phyloP scores from a whole-genome alignment of 2,113 vertebrate genomes.

The Oophaga pumilio region DNA sequence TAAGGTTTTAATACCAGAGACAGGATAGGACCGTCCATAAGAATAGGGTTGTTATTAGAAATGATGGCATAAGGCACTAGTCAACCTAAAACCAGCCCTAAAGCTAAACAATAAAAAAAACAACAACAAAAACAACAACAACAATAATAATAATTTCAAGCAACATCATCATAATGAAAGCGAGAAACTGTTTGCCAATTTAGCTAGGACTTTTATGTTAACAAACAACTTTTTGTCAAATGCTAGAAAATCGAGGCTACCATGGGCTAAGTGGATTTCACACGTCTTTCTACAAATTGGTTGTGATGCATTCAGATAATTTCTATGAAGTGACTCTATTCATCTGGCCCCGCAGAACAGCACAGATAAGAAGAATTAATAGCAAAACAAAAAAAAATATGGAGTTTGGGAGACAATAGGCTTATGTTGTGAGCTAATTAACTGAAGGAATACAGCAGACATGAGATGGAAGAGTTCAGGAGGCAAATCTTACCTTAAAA shows the following conservation, averaged over 20 bases:
- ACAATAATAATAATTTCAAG: neutral
- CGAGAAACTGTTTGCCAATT: neutral
- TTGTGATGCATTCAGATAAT: slow-evolving; percentile 44
- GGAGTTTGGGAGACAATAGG: slow-evolving; percentile 41
- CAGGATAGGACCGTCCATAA: neutral
- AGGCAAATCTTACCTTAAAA: slow-evolving; percentile 46
- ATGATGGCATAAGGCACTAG: neutral
- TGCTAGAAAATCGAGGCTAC: slow-evolving; percentile 11
- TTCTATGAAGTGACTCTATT: slow-evolving; percentile 41
- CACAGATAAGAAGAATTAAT: slow-evolving; percentile 47
- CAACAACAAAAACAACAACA: neutral
- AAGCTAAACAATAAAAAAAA: neutral
- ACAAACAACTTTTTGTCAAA: neutral
- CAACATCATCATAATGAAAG: neutral
- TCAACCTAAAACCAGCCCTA: neutral
- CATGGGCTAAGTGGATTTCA: slow-evolving; percentile 50
- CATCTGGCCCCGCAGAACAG: slow-evolving; percentile 39
- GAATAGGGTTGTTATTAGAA: neutral
- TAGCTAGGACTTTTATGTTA: neutral
- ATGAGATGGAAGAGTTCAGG: neutral
- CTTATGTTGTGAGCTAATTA: slow-evolving; percentile 52
- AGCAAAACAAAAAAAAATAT: slow-evolving; percentile 41
- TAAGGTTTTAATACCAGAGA: too few species aligned
- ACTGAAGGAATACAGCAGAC: slow-evolving; percentile 30
- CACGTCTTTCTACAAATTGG: slow-evolving; percentile 43